A percentile compares a stretch with the other conserved stretches of the same genome.
Conservation (phyloP, 2,888 invertebrate species). For the Eumacrocentrus americanus region DNA sequence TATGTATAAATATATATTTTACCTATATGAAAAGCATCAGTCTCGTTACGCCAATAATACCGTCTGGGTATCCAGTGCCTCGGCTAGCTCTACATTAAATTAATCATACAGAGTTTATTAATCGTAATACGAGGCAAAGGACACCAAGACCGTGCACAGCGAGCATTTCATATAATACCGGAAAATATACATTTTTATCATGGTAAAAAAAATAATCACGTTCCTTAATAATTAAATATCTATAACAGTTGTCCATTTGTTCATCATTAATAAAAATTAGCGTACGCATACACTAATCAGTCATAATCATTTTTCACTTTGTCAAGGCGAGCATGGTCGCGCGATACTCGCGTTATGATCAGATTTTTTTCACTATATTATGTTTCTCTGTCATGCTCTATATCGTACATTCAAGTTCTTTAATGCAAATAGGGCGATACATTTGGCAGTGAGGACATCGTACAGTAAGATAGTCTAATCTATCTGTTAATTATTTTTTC, state of each 20-base stretch:
- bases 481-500: slow-evolving; percentile 29
- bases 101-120: slow-evolving; percentile 1
- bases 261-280: slow-evolving; percentile 50
- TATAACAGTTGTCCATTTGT: slow-evolving; percentile 49
- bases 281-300: slow-evolving; percentile 54
- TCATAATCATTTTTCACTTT: slow-evolving; percentile 42
- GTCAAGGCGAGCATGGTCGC: slow-evolving; percentile 32
- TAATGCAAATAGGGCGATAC: slow-evolving; percentile 45
- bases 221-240: slow-evolving; percentile 60
- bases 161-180: slow-evolving; percentile 61
- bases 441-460: slow-evolving; percentile 59
- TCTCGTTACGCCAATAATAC: slow-evolving; percentile 53
- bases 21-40: slow-evolving; percentile 62
- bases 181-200: slow-evolving; percentile 59
- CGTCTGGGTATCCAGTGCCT: slow-evolving; percentile 41
- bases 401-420: slow-evolving; percentile 22
- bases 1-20: slow-evolving; percentile 60
- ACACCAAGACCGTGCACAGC: slow-evolving; percentile 49
- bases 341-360: slow-evolving; percentile 44
- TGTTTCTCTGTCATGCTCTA: slow-evolving; percentile 1
- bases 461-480: slow-evolving; percentile 46
- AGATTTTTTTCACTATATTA: slow-evolving; percentile 41
- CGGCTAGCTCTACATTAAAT: slow-evolving; percentile 4
- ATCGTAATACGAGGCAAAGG: slow-evolving; percentile 34
- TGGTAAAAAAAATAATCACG: slow-evolving; percentile 61